These are phyloP conservation scores for Melanotaenia boesemani DNA, from an alignment of 2,797 vertebrate genomes.

Conservation along the genomic window DNA sequence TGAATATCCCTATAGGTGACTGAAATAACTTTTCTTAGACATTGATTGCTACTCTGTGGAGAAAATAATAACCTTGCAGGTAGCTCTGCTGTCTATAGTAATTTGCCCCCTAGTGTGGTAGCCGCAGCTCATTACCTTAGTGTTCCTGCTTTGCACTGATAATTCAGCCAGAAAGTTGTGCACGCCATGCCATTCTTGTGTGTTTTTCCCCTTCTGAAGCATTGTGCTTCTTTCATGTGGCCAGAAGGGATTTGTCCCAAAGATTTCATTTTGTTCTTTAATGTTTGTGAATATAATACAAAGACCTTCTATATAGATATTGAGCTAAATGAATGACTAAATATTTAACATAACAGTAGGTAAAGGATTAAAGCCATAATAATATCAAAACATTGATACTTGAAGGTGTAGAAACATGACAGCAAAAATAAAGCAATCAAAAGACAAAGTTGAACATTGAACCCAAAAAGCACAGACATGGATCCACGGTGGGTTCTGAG, in stretches of 20 bases:
- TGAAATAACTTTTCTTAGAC: conserved; percentile 48
- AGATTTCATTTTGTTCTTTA: conserved; percentile 2
- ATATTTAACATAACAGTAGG: too few species aligned
- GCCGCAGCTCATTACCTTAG: conserved; percentile 59
- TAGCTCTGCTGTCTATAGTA: conserved; percentile 35
- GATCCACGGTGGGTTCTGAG: too few species aligned
- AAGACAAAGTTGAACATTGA: too few species aligned
- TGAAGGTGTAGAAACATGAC: too few species aligned
- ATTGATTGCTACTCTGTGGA: conserved; percentile 47
- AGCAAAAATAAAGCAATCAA: too few species aligned
- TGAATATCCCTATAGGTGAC: conserved; percentile 47
- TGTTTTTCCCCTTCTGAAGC: neutral
- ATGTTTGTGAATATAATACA: neutral
- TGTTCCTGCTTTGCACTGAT: conserved; percentile 46
- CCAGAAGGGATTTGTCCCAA: neutral
- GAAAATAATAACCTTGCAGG: conserved; percentile 59
- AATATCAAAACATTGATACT: too few species aligned
- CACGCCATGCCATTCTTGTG: conserved; percentile 10
- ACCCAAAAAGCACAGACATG: too few species aligned
- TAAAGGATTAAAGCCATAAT: too few species aligned
- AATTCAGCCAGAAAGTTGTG: conserved; percentile 40
- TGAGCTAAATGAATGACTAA: too few species aligned
- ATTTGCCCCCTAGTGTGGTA: conserved; percentile 35
- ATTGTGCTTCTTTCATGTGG: neutral
- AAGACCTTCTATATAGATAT: too few species aligned